Conservation (phyloP, 2,113 vertebrate species). For the Uria aalge region DNA sequence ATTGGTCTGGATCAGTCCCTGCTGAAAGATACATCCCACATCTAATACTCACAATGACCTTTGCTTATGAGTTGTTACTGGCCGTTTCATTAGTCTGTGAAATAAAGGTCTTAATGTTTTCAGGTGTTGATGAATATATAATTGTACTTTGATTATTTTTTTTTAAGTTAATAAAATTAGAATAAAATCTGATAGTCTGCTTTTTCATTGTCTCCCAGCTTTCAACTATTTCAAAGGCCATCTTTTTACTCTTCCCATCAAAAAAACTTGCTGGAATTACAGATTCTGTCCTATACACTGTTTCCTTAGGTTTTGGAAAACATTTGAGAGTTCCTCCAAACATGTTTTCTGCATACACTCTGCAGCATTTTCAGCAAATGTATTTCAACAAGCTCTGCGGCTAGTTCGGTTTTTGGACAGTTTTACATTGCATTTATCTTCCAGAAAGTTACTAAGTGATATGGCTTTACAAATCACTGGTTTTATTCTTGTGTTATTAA, state of each 20-base stretch:
- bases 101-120: neutral
- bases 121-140: neutral
- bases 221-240: neutral
- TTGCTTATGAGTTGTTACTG: neutral
- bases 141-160: neutral
- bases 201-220: neutral
- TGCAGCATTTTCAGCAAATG: neutral
- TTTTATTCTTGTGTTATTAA: neutral
- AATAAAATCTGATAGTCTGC: neutral
- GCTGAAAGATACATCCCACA: neutral
- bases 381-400: neutral
- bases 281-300: neutral
- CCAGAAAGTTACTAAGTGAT: neutral
- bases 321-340: neutral
- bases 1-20: neutral
- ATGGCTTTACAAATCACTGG: neutral
- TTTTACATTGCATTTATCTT: neutral
- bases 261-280: neutral
- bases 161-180: neutral
- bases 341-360: neutral
- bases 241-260: neutral
- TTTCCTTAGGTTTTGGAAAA: neutral
- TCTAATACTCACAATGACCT: neutral
- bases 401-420: neutral
- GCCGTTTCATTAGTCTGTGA: neutral